phyloP scores from a whole-genome alignment of 2,888 invertebrate genomes.

The Oegoconia quadripuncta region DNA sequence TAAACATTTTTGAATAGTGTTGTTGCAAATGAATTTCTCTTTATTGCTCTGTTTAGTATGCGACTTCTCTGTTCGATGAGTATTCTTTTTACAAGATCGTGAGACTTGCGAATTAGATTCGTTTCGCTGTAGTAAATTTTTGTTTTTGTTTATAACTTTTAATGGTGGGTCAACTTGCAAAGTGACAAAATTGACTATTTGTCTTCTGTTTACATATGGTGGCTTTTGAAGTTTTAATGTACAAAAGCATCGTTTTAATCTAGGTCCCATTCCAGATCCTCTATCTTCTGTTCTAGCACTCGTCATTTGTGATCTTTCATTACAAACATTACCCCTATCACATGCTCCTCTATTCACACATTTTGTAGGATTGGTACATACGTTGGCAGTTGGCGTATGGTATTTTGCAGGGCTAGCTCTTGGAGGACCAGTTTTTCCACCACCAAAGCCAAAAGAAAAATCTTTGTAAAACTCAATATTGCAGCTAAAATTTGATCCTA shows the following conservation, averaged over 20 bases:
- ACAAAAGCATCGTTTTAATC: slow-evolving; percentile 31
- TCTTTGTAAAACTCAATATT: slow-evolving; percentile 18
- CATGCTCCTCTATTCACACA: neutral
- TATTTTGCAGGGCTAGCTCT: too few species aligned
- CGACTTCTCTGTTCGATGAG: too few species aligned
- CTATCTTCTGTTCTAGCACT: slow-evolving; percentile 1
- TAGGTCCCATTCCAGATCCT: slow-evolving; percentile 22
- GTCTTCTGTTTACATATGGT: neutral
- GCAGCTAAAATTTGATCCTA: slow-evolving; percentile 17
- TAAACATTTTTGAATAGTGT: too few species aligned
- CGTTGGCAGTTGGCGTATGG: too few species aligned
- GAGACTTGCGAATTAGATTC: too few species aligned
- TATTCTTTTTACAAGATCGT: too few species aligned
- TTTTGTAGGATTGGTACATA: neutral
- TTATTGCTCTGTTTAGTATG: too few species aligned
- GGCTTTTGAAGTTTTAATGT: slow-evolving; percentile 22
- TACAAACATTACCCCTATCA: neutral
- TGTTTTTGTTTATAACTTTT: neutral
- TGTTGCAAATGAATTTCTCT: too few species aligned
- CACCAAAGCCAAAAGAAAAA: neutral
- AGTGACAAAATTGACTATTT: neutral
- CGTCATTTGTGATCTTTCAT: neutral
- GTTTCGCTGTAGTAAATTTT: too few species aligned
- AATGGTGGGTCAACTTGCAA: neutral
- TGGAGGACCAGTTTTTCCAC: too few species aligned